These are phyloP conservation scores for Alauda arvensis DNA, from an alignment of 2,797 vertebrate genomes.

Conservation along the genomic window DNA sequence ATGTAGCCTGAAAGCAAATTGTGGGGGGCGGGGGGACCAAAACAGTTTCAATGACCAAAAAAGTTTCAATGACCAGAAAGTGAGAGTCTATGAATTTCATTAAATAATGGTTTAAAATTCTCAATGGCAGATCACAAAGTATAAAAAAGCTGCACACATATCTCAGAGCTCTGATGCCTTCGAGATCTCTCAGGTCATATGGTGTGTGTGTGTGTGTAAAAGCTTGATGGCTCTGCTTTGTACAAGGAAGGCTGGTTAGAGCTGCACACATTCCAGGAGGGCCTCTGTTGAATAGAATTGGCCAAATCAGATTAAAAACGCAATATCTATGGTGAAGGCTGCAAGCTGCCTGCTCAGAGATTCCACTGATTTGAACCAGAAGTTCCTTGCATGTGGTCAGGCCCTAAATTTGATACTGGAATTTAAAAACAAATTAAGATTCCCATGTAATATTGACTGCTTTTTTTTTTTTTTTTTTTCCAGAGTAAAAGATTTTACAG, in stretches of 20 bases:
- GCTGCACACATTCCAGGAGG: constrained; percentile 4
- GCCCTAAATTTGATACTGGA: constrained; percentile 56
- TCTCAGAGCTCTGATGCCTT: neutral
- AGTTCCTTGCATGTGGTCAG: constrained; percentile 54
- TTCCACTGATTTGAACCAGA: constrained; percentile 51
- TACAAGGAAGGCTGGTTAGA: constrained; percentile 1
- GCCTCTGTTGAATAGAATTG: constrained; percentile 30
- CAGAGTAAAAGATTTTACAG: constrained; percentile 51
- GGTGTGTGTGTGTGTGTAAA: neutral
- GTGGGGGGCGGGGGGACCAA: accelerated
- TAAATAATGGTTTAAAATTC: neutral
- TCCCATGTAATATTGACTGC: constrained; percentile 54
- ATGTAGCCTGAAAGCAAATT: neutral
- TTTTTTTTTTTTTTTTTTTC: neutral
- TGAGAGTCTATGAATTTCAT: neutral
- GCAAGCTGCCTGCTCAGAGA: constrained; percentile 6
- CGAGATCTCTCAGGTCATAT: neutral
- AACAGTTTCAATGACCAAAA: neutral
- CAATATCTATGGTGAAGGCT: constrained; percentile 21
- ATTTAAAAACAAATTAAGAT: constrained; percentile 62
- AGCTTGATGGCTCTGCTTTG: neutral
- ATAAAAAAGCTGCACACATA: neutral
- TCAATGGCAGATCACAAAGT: neutral
- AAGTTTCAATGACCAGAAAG: neutral
- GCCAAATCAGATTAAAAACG: constrained; percentile 55